Percentiles rank a stretch among this genome's conserved stretches.
Conservation (phyloP, 2,797 vertebrate genomes). For the Morus bassanus region DNA sequence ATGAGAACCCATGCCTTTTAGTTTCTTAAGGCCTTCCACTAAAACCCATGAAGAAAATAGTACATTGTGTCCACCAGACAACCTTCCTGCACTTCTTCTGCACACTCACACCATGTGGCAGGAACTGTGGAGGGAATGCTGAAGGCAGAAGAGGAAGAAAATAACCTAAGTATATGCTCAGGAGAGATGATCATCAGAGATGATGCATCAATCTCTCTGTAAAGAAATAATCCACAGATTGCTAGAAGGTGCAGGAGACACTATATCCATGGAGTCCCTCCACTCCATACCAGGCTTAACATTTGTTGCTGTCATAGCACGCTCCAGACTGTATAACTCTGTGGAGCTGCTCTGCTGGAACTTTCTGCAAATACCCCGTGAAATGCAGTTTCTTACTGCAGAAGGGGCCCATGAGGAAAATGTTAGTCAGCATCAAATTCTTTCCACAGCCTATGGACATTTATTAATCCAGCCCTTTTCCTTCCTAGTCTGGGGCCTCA, state of each 20-base stretch:
- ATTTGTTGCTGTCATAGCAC: not conserved
- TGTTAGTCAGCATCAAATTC: constrained; percentile 37
- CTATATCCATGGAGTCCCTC: not conserved
- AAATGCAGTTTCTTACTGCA: constrained; percentile 28
- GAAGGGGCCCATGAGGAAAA: constrained; percentile 27
- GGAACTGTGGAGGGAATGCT: not conserved
- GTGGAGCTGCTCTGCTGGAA: not conserved
- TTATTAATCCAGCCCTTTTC: constrained; percentile 21
- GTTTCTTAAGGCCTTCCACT: not conserved
- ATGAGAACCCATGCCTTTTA: not conserved
- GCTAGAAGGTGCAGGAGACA: not conserved
- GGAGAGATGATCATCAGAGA: not conserved
- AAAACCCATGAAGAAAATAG: not conserved
- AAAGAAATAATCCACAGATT: not conserved
- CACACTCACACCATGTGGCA: rapidly evolving
- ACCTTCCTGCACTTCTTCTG: not conserved
- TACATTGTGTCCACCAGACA: not conserved
- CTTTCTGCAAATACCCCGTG: constrained; percentile 30
- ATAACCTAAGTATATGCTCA: not conserved
- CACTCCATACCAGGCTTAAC: not conserved
- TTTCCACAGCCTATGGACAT: constrained; percentile 18
- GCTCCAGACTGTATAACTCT: not conserved
- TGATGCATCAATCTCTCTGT: not conserved
- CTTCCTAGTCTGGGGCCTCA: not conserved
- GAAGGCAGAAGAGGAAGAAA: not conserved